Percentiles rank a stretch among this genome's conserved stretches.
Conservation (phyloP, 2,888 invertebrate species). For the Cryptops parisi region DNA sequence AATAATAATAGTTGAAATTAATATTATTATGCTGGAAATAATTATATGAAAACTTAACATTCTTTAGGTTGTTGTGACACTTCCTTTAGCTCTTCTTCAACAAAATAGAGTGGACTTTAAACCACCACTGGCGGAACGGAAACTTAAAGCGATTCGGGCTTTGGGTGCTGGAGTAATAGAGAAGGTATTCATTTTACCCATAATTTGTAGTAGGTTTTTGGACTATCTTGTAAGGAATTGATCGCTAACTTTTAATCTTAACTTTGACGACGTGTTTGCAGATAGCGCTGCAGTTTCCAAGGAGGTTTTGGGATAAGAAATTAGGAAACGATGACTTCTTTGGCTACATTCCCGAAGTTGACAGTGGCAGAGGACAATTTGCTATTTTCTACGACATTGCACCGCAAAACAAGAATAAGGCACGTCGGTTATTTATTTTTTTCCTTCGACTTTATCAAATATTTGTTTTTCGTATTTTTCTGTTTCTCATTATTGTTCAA, state of each 20-base stretch:
- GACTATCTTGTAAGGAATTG: too few species aligned
- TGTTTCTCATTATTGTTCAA: too few species aligned
- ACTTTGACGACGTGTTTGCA: too few species aligned
- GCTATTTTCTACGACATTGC: background rate
- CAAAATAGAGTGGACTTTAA: slow-evolving; percentile 28
- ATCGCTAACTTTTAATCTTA: too few species aligned
- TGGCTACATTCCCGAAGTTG: background rate
- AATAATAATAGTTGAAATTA: too few species aligned
- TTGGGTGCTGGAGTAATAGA: slow-evolving; percentile 36
- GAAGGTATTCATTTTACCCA: too few species aligned
- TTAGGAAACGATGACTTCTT: background rate
- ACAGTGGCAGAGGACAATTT: background rate
- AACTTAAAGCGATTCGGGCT: slow-evolving; percentile 29
- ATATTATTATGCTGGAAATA: too few species aligned
- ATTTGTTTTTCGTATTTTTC: too few species aligned
- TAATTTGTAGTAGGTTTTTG: too few species aligned
- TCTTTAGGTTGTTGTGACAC: background rate
- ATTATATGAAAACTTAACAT: background rate
- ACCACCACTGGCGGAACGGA: slow-evolving; percentile 32
- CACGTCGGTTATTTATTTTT: too few species aligned
- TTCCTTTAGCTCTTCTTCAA: slow-evolving; percentile 34
- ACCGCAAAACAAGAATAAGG: background rate
- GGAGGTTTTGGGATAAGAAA: background rate
- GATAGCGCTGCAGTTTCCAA: background rate
- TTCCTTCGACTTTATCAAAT: too few species aligned